Base-by-base conservation (phyloP, 2,888 invertebrate species). In the Lycocerus yunnanus region DNA sequence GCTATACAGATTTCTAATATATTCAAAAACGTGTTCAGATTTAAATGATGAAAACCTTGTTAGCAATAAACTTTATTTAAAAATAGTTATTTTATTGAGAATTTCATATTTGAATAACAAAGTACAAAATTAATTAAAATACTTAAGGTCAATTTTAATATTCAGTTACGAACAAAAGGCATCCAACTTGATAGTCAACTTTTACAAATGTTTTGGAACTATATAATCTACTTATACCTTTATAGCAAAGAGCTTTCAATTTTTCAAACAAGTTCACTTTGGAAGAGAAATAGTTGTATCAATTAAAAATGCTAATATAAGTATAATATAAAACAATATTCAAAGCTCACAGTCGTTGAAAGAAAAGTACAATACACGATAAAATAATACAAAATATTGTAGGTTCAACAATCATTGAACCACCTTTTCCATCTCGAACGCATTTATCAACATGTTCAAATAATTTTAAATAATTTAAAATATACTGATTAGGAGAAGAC, bases 391-490 rank as follows among this genome's bases (percentile, higher is more conserved):
- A 24, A 43, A 72, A 63, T 1, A 73, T 15, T 3, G 69, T 66
- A 5, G 66, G n/a, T 66, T 69, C 13, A 15, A 59, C 8, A 14
- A 13, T 10, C 20, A 65, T 16, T 15, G 71, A 72, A 20, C 66
- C 21, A 61, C 24, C 67, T 58, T 27, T 43, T 21, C 16, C 69
- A 16, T 67, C 27, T n/a, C 75, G 74, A n/a, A 81, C 78, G 73
- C 88, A 88, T 16, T 81, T 78, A 70, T 88, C 87, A 8, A 87
- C 87, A 85, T 85, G 88, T 74, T 82, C 83, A 82, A 92, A 90
- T 9, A 92, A 81, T 24, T 89, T 88, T 13, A 90, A 88, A 78
- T 91, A 92, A 74, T 90, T 91, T 72, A 86, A 85, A 0, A 91
- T 90, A 13, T 13, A 21, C 58, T 20, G 18, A 15, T 63, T 43